A percentile compares a stretch with the other conserved stretches of the same genome.
These are phyloP conservation scores for Drosophila affinis DNA, from an alignment of 2,888 invertebrate genomes.

Conservation along the genomic window DNA sequence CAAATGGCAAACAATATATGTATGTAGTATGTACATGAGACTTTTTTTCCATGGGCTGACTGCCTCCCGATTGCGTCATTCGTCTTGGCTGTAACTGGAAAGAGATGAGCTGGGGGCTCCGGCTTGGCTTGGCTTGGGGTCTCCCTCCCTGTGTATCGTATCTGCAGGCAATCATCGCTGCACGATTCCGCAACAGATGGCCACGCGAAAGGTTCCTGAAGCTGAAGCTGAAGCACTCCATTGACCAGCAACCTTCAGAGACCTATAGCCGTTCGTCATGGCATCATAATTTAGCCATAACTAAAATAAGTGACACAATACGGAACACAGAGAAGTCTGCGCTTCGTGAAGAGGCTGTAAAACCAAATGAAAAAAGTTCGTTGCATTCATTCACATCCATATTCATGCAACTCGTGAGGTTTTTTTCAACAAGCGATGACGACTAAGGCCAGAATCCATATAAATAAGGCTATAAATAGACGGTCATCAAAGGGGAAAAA, in stretches of 20 bases:
- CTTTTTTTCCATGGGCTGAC: slow-evolving; percentile 17
- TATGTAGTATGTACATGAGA: slow-evolving; percentile 26
- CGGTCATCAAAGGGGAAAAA: slow-evolving; percentile 25
- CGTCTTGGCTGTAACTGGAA: slow-evolving; percentile 17
- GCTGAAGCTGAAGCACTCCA: not conserved
- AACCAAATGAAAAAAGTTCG: not conserved
- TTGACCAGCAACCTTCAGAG: slow-evolving; percentile 56
- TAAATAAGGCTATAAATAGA: slow-evolving; percentile 40
- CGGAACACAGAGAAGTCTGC: slow-evolving; percentile 48
- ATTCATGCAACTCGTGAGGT: slow-evolving; percentile 38
- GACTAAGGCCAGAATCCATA: slow-evolving; percentile 39
- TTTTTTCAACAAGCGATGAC: slow-evolving; percentile 23
- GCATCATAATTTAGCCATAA: slow-evolving; percentile 31
- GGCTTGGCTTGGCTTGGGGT: slow-evolving; percentile 14
- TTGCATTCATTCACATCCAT: slow-evolving; percentile 27
- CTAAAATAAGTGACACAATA: slow-evolving; percentile 54
- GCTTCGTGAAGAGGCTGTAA: slow-evolving; percentile 24
- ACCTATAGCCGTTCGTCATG: slow-evolving; percentile 31
- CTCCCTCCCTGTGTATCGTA: slow-evolving; percentile 31
- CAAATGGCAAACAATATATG: slow-evolving; percentile 21
- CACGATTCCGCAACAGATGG: slow-evolving; percentile 53
- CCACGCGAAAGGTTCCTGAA: slow-evolving; percentile 58
- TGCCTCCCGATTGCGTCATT: slow-evolving; percentile 55
- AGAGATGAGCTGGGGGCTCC: slow-evolving; percentile 23
- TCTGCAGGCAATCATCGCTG: slow-evolving; percentile 58